Base-by-base conservation (phyloP, 2,797 vertebrate species). In the Poliocrania exsul region DNA sequence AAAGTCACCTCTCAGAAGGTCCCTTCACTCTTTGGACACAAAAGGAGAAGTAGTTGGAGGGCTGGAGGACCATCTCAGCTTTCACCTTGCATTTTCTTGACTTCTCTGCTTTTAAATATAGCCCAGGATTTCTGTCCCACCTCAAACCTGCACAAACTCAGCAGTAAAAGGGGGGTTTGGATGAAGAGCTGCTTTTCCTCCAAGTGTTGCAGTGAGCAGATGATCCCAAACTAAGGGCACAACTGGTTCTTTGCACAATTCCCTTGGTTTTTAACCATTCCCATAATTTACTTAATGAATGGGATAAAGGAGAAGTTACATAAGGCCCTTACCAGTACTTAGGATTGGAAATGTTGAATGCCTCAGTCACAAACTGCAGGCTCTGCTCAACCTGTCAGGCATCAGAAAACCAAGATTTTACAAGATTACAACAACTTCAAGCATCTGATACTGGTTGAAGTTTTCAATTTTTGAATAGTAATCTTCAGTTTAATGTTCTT, bases 401-500 rank as follows among this genome's bases (percentile, higher is more conserved):
- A 11, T 31, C 72, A 44, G 40, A 37, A 91, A 78, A 56, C 0
- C 38, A 86, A 86, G 79, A 78, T 81, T 89, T 87, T 7, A 58
- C 71, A 69, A 94, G 74, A 86, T 85, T 92, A 49, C 23, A 42
- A 40, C 28, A 46, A 26, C 58, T 86, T 79, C 53, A 67, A 85
- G 54, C n/a, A 72, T 71, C 81, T 85, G 91, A 72, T 74, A 9
- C 25, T 26, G 1, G 38, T 17, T 74, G 31, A 74, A 88, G 33
- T 44, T 80, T 91, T 72, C 33, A 54, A 19, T 87, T 88, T 84
- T 65, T 54, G 50, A 82, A 61, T 23, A 90, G 19, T 81, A 92
- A 83, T 79, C 54, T 86, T 85, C 61, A 71, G 37, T 83, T 87
- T 90, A 79, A 66, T 81, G 60, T 77, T 92, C 60, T 60, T 77